Percentiles rank a stretch among this genome's conserved stretches.
phyloP scores from a whole-genome alignment of 1,140 invertebrate genomes.

The Drosophila tropicalis region DNA sequence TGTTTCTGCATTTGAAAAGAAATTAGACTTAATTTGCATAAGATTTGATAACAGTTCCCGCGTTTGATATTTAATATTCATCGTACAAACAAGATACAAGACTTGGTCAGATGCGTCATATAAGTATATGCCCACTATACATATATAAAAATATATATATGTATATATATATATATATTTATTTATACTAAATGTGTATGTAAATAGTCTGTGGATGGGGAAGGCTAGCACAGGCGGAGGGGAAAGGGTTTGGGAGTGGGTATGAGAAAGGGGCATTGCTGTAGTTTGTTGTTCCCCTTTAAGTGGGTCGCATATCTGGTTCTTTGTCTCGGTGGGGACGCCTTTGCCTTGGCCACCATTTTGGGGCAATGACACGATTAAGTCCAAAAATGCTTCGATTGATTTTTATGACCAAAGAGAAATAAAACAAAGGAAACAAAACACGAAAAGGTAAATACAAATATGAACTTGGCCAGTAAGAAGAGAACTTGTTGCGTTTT shows the following conservation, averaged over 20 bases:
- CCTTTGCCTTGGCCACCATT: constrained; percentile 60
- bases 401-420: constrained; percentile 30
- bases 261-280: constrained; percentile 50
- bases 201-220: constrained; percentile 21
- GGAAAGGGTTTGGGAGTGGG: not conserved
- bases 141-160: constrained; percentile 27
- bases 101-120: constrained; percentile 44
- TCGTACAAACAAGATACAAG: constrained; percentile 15
- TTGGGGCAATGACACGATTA: constrained; percentile 79
- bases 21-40: constrained; percentile 68
- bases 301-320: constrained; percentile 52
- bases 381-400: constrained; percentile 34
- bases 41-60: constrained; percentile 66
- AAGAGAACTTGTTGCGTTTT: constrained; percentile 38
- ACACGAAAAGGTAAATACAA: constrained; percentile 1
- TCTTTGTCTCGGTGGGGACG: constrained; percentile 54
- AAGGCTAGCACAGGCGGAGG: not conserved
- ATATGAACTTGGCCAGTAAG: constrained; percentile 16
- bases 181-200: constrained; percentile 6
- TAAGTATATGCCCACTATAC: constrained; percentile 32
- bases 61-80: constrained; percentile 30
- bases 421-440: constrained; percentile 8
- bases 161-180: constrained; percentile 35
- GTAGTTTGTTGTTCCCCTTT: constrained; percentile 33
- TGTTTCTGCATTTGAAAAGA: constrained; percentile 57